These are phyloP conservation scores for Phragmatobia fuliginosa DNA, from an alignment of 2,888 invertebrate species.

Conservation along the genomic window DNA sequence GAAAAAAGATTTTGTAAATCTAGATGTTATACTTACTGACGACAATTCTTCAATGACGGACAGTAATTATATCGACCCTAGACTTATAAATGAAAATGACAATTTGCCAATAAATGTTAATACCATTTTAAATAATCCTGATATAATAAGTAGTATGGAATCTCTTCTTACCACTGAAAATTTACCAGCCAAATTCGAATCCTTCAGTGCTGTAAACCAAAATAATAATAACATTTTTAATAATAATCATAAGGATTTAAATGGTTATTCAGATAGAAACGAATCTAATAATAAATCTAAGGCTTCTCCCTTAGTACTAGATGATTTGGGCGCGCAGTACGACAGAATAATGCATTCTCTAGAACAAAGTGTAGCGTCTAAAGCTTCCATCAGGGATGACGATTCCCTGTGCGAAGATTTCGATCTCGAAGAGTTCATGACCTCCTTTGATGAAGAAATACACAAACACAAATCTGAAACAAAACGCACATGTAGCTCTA, in stretches of 20 bases:
- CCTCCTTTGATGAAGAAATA: slow-evolving; percentile 89
- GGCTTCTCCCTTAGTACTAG: slow-evolving; percentile 66
- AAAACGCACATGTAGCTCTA: slow-evolving; percentile 81
- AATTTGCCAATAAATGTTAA: slow-evolving; percentile 88
- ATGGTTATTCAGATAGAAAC: slow-evolving; percentile 56
- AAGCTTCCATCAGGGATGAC: slow-evolving; percentile 80
- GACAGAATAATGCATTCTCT: slow-evolving; percentile 84
- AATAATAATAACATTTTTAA: slow-evolving; percentile 68
- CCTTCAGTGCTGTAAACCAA: slow-evolving; percentile 70
- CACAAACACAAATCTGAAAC: slow-evolving; percentile 76
- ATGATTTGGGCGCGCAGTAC: slow-evolving; percentile 81
- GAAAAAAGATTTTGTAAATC: slow-evolving; percentile 81
- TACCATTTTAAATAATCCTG: slow-evolving; percentile 82
- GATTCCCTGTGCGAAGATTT: slow-evolving; percentile 88
- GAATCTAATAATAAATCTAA: slow-evolving; percentile 65
- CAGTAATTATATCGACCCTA: slow-evolving; percentile 86
- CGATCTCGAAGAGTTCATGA: slow-evolving; percentile 89
- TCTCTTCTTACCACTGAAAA: slow-evolving; percentile 83
- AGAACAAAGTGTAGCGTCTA: slow-evolving; percentile 81
- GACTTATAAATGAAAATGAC: slow-evolving; percentile 90
- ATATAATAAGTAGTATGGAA: slow-evolving; percentile 84
- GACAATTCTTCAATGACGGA: slow-evolving; percentile 82
- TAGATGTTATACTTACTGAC: slow-evolving; percentile 74
- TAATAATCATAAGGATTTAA: slow-evolving; percentile 59
- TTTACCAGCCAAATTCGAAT: slow-evolving; percentile 81